Percentiles rank a stretch among this genome's conserved stretches.
Evolutionary conservation across 2,797 vertebrate genomes (phyloP).

Genomic region (Xiphophorus birchmanni): DNA sequence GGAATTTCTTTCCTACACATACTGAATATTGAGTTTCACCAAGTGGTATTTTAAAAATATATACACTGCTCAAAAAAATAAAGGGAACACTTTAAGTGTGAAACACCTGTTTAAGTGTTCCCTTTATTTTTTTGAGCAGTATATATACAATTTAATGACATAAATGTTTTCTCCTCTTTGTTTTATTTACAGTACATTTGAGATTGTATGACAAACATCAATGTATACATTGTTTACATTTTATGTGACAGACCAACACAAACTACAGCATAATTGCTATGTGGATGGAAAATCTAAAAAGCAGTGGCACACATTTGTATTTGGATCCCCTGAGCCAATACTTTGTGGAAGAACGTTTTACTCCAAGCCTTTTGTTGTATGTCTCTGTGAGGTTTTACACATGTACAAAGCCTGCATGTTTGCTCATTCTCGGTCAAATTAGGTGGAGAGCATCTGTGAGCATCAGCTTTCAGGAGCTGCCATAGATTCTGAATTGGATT

Average conservation of each 20-base stretch:
- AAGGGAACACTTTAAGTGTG: no score
- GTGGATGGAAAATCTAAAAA: not conserved
- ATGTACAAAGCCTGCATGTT: not conserved
- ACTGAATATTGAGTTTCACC: not conserved
- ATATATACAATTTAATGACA: not conserved
- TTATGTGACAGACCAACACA: not conserved
- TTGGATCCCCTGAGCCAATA: not conserved
- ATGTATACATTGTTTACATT: not conserved
- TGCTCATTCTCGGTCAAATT: not conserved
- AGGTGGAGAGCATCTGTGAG: not conserved
- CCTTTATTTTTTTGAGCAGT: no score
- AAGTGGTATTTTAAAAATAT: no score
- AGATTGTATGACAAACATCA: not conserved
- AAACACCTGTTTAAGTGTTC: no score
- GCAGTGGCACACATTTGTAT: not conserved
- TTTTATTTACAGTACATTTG: not conserved
- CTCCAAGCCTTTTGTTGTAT: not conserved
- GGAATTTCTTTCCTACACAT: conserved; percentile 16
- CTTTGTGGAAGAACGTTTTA: not conserved
- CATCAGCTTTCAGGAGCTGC: not conserved
- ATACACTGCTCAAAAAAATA: no score
- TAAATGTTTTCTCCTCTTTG: not conserved
- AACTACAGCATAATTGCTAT: not conserved
- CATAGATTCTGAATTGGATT: not conserved
- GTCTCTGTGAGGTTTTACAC: not conserved